Base-by-base conservation (phyloP, 2,888 invertebrate genomes). In the Andrena haemorrhoa region DNA sequence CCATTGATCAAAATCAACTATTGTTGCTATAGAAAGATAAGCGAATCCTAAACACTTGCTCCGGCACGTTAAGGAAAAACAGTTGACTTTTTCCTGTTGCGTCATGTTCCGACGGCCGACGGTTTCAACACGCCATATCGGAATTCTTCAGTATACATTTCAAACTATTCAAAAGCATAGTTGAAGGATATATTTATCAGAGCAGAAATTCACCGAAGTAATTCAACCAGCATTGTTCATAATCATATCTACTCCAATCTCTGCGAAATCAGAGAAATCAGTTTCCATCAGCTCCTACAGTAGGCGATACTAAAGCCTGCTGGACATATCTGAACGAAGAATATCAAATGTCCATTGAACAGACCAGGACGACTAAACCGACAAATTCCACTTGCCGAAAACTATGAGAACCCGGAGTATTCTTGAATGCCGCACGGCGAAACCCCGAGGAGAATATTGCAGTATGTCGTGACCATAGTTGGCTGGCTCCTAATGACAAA, bases 61-160 rank as follows among this genome's bases (percentile, higher is more conserved):
- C 70, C 3, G 0, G 10, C 41, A 61, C n/a, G 16, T 23, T 35
- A 2, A 26, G 23, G n/a, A 26, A 41, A 12, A 65, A 12, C 2
- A 1, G 7, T 5, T 0, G 6, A 0, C 6, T 26, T 5, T 10
- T 1, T 3, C n/a, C 29, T 5, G 51, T 51, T 58, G 49, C 82
- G 85, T 75, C 90, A 91, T 92, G 89, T 86, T 91, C 92, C 92
- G 92, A 91, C 92, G 92, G 92, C 92, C 92, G 91, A 89, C 92
- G 92, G 89, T 82, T 75, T 47, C 73, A 58, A 71, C 51, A 47
- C 69, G 63, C 51, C 72, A 61, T 31, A 12, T 60, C 47, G 12
- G 16, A 41, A 31, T 33, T 29, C 66, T 31, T 20, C 61, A 2
- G 26, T 10, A 0, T 41, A 0, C n/a, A n/a, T 68, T n/a, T 33